Conservation (phyloP, 1,140 invertebrate species). For the Drosophila mojavensis region DNA sequence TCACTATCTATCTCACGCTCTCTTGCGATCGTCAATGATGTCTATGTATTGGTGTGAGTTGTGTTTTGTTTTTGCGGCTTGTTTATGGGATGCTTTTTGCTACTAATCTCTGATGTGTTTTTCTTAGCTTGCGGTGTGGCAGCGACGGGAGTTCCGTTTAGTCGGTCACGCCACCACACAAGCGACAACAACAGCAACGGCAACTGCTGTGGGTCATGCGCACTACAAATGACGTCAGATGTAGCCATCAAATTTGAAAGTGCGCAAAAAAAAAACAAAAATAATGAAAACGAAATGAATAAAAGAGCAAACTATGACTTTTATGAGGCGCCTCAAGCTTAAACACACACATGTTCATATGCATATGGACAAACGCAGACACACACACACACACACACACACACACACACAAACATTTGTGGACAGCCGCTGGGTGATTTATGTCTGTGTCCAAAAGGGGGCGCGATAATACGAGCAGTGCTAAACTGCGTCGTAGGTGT, state of each 20-base stretch:
- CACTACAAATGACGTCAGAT: slow-evolving; percentile 75
- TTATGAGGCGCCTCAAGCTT: slow-evolving; percentile 54
- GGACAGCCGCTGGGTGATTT: slow-evolving; percentile 60
- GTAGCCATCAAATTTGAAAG: slow-evolving; percentile 73
- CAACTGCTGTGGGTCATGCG: slow-evolving; percentile 66
- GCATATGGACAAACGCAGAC: slow-evolving; percentile 34
- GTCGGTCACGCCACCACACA: slow-evolving; percentile 79
- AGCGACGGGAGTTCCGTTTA: slow-evolving; percentile 69
- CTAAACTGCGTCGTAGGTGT: slow-evolving; percentile 55
- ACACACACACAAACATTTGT: slow-evolving; percentile 15
- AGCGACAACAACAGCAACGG: slow-evolving; percentile 51
- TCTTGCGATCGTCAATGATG: slow-evolving; percentile 2
- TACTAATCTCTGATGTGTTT: slow-evolving; percentile 47
- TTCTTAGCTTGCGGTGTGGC: slow-evolving; percentile 40
- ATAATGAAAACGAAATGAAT: slow-evolving; percentile 53
- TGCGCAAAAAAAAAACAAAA: slow-evolving; percentile 66
- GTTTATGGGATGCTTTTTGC: slow-evolving; percentile 46
- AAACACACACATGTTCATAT: slow-evolving; percentile 30
- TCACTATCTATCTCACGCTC: neutral
- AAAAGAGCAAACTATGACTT: slow-evolving; percentile 55
- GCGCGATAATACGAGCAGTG: slow-evolving; percentile 32
- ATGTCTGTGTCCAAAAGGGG: slow-evolving; percentile 52
- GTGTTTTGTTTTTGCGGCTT: slow-evolving; percentile 50
- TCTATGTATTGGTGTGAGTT: slow-evolving; percentile 18
- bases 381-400: slow-evolving; percentile 35